Base-by-base conservation (phyloP, 2,797 vertebrate genomes). In the Lateolabrax maculatus region DNA sequence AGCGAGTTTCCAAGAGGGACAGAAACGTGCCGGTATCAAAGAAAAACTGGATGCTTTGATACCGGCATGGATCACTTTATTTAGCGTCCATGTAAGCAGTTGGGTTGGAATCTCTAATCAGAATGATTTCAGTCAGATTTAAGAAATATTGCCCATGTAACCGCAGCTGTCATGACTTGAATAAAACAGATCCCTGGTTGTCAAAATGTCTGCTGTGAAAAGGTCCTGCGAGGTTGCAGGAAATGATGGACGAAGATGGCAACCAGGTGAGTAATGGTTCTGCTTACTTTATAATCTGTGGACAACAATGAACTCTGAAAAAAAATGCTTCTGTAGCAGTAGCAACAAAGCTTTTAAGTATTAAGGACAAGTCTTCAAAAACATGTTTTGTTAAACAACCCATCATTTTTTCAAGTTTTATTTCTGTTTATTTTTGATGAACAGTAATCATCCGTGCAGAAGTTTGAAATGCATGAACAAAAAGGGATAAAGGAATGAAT, bases 391-490 rank as follows among this genome's bases (percentile, higher is more conserved):
- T 60, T 61, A 41, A 39, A 34, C 5, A 5, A 16, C 16, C 12
- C 31, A 37, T 37, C 44, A 8, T 31, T 31, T 60, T 41, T 49
- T 2, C 2, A 75, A 25, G 5, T 34, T 79, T 36, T 56, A 49
- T 29, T 53, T 71, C 19, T 23, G 18, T 51, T 66, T 61, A 44
- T 61, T 52, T 60, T 43, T 27, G 21, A 62, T 16, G 11, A 75
- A 21, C 19, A 21, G 43, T 9, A 37, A 53, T 67, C 55, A 36
- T 57, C 29, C 34, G 21, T 56, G 5, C 37, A 27, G 29, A 57
- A 23, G 46, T 62, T n/a, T 77, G 34, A 75, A 39, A 61, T 36
- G 37, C 60, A 55, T 36, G 39, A 65, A 58, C 11, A 31, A 61
- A 44, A 36, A 16, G 25, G 21, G 41, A 66, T 57, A 15, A 27